Conservation (phyloP, 2,113 vertebrate species). For the Archilochus colubris region DNA sequence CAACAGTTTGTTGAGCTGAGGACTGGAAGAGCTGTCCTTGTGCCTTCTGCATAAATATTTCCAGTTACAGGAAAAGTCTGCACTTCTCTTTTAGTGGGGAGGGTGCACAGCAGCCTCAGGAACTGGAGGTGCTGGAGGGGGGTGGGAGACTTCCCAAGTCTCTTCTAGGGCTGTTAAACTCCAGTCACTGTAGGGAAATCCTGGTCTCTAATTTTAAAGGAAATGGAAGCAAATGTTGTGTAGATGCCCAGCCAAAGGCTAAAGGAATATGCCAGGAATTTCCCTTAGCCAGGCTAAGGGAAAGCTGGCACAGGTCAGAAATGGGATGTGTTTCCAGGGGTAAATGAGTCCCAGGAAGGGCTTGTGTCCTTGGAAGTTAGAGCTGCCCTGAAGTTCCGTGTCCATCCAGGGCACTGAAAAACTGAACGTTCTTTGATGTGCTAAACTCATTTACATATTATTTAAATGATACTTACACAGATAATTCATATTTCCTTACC, state of each 20-base stretch:
- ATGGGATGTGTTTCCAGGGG: background rate
- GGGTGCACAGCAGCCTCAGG: background rate
- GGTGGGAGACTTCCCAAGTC: background rate
- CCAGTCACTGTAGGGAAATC: background rate
- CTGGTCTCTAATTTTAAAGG: background rate
- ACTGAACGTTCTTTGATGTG: background rate
- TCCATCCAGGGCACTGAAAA: background rate
- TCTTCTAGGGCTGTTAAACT: background rate
- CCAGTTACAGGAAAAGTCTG: background rate
- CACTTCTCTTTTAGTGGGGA: background rate
- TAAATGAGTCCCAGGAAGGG: background rate
- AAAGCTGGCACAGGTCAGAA: background rate
- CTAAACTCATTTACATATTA: background rate
- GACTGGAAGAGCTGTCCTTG: background rate
- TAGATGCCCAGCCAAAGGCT: background rate
- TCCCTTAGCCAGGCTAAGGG: background rate
- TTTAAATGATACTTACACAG: background rate
- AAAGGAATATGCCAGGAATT: background rate
- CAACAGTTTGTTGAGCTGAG: background rate
- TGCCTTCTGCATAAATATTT: background rate
- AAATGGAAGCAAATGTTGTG: rapidly evolving
- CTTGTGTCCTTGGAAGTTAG: background rate
- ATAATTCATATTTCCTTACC: background rate
- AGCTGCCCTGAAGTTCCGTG: background rate
- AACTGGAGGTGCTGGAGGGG: background rate